A percentile compares a stretch with the other conserved stretches of the same genome.
Evolutionary conservation across 2,113 vertebrate genomes (phyloP).

Genomic region (Bubo blakistoni): DNA sequence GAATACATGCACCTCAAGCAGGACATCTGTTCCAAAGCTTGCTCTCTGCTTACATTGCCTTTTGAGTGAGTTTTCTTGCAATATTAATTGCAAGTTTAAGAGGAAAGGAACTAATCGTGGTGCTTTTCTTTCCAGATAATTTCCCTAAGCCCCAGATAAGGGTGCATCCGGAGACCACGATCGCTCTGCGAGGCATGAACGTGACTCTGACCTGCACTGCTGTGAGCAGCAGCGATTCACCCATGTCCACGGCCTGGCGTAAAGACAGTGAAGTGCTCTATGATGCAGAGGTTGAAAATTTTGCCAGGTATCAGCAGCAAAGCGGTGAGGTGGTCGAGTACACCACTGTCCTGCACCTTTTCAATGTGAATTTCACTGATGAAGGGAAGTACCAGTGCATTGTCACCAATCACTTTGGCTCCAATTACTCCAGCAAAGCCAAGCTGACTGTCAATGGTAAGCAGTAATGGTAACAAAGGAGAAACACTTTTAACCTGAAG

Average conservation of each 20-base stretch:
- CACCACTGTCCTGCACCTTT: constrained; percentile 76
- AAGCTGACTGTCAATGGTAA: constrained; percentile 84
- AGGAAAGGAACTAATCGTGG: not conserved
- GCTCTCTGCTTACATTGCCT: not conserved
- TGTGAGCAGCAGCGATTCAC: constrained; percentile 79
- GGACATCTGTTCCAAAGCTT: not conserved
- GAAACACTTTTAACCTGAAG: not conserved
- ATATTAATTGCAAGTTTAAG: not conserved
- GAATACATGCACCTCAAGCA: not conserved
- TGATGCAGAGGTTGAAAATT: constrained; percentile 75
- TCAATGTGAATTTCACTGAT: constrained; percentile 82
- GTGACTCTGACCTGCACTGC: constrained; percentile 75
- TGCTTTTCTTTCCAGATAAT: constrained; percentile 69
- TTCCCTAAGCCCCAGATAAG: constrained; percentile 80
- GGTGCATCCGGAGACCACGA: constrained; percentile 72
- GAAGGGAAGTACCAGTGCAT: constrained; percentile 83
- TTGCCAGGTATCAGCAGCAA: constrained; percentile 73
- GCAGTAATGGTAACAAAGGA: not conserved
- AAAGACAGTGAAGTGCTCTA: constrained; percentile 78
- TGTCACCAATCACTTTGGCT: constrained; percentile 81
- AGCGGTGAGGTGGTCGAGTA: constrained; percentile 73
- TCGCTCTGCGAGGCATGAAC: constrained; percentile 75
- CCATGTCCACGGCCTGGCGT: constrained; percentile 78
- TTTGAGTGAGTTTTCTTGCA: not conserved
- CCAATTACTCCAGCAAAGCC: constrained; percentile 83